Evolutionary conservation across 2,888 invertebrate species (phyloP).

Genomic region (Ctenicera cuprea): DNA sequence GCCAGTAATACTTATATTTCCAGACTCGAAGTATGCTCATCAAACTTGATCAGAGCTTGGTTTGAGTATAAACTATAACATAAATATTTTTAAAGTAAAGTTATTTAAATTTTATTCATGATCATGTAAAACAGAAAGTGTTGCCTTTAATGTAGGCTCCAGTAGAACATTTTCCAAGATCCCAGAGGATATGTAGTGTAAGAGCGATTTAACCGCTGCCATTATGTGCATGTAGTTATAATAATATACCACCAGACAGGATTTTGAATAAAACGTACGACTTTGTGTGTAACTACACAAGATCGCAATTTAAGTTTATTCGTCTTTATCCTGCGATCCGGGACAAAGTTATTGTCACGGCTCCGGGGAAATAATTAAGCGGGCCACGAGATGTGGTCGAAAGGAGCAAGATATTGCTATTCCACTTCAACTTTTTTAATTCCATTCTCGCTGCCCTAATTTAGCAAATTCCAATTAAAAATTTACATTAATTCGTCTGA

Average conservation of each 20-base stretch:
- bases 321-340: constrained; percentile 30
- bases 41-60: too few species aligned
- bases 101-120: too few species aligned
- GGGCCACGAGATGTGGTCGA: constrained; percentile 17
- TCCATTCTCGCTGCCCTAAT: constrained; percentile 45
- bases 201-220: constrained; percentile 42
- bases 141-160: constrained; percentile 8
- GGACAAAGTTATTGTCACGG: constrained; percentile 27
- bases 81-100: too few species aligned
- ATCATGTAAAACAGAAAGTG: neutral
- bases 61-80: too few species aligned
- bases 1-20: too few species aligned
- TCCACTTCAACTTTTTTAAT: constrained; percentile 50
- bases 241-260: constrained; percentile 39
- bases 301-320: constrained; percentile 33
- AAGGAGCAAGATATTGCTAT: constrained; percentile 34
- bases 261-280: constrained; percentile 41
- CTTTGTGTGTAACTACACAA: constrained; percentile 15
- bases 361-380: constrained; percentile 29
- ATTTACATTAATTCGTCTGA: constrained; percentile 54
- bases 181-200: constrained; percentile 41
- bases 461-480: constrained; percentile 52
- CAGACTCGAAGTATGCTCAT: too few species aligned
- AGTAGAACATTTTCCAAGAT: constrained; percentile 31
- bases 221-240: constrained; percentile 48